Conservation (phyloP, 2,888 invertebrate genomes). For the Fragum fragum region DNA sequence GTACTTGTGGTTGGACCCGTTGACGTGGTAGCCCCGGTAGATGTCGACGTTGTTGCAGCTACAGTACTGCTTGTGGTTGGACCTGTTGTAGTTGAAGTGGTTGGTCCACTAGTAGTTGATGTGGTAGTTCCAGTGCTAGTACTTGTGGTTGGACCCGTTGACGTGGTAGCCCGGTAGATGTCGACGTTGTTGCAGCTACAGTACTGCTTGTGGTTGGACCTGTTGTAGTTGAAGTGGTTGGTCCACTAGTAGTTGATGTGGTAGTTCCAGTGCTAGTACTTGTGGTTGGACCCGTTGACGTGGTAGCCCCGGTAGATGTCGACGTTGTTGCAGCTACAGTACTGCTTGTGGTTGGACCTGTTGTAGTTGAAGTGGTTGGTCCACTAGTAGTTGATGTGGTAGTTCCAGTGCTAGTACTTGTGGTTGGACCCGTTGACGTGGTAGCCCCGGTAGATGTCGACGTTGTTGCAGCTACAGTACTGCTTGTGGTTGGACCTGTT, state of each 20-base stretch:
- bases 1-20: background rate
- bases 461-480: background rate
- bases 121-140: background rate
- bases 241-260: slow-evolving; percentile 2
- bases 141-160: background rate
- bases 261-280: slow-evolving; percentile 3
- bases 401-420: slow-evolving; percentile 1
- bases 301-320: background rate
- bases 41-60: slow-evolving; percentile 3
- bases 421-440: background rate
- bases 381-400: background rate
- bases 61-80: background rate
- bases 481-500: slow-evolving; percentile 1
- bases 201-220: background rate
- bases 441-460: background rate
- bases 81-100: background rate
- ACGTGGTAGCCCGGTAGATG: background rate
- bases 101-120: slow-evolving; percentile 6
- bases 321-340: background rate
- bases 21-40: background rate
- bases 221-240: background rate
- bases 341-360: slow-evolving; percentile 1
- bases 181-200: slow-evolving; percentile 1
- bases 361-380: background rate
- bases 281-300: background rate